Conservation (phyloP, 2,113 vertebrate species). For the Larimichthys polyactis region DNA sequence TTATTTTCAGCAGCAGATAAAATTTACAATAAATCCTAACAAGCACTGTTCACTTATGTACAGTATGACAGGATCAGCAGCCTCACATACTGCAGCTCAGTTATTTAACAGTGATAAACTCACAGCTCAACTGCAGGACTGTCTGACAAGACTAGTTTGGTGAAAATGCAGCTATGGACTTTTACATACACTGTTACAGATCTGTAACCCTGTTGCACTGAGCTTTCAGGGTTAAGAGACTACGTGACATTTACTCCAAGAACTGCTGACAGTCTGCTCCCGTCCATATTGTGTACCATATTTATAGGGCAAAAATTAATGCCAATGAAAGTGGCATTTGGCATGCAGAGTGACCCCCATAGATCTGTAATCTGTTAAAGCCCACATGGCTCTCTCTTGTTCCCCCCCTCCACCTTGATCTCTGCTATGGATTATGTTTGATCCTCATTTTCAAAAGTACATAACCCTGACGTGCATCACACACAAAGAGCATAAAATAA, state of each 20-base stretch:
- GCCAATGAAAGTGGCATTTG: conserved; percentile 52
- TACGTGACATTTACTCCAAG: conserved; percentile 42
- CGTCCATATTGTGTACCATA: conserved; percentile 62
- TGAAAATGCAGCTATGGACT: conserved; percentile 10
- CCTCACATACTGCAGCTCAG: neutral
- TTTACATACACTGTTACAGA: conserved; percentile 1
- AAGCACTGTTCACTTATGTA: conserved; percentile 9
- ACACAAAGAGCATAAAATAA: neutral
- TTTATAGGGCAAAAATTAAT: conserved; percentile 60
- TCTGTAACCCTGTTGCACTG: conserved; percentile 12
- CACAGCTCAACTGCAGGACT: neutral
- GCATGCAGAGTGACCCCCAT: conserved; percentile 34
- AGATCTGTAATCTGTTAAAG: conserved; percentile 46
- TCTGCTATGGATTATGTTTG: conserved; percentile 24
- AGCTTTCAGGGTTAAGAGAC: conserved; percentile 20
- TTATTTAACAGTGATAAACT: conserved; percentile 59
- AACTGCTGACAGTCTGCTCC: conserved; percentile 11
- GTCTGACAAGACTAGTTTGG: neutral
- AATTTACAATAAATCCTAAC: conserved; percentile 2
- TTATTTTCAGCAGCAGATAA: neutral
- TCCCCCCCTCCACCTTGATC: neutral
- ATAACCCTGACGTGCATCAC: conserved; percentile 7
- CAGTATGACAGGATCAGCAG: conserved; percentile 27
- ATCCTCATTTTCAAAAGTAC: conserved; percentile 25
- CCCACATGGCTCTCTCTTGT: neutral